Evolutionary conservation across 2,113 vertebrate genomes (phyloP), one percentile per base, ranked within the genome.

Genomic region (Lepisosteus oculatus): DNA sequence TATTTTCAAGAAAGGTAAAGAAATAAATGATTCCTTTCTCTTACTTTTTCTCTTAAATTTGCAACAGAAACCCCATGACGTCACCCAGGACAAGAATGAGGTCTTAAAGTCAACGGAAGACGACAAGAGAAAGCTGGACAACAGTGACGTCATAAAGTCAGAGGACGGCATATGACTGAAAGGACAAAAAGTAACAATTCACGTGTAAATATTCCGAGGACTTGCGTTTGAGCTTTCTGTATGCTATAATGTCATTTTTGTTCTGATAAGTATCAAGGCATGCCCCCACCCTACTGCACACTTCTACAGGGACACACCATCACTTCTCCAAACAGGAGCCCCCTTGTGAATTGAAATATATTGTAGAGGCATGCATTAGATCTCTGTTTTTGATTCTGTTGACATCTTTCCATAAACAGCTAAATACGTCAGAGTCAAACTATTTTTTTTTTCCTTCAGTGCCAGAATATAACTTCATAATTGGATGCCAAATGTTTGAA

Each of bases 231-330:
- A 59, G 14, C 57, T n/a, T 59, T 74, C 72, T 69, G 72, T 74
- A 74, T 65, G 67, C 72, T 74, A 55, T 63, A 61, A 68, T 69
- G 72, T 69, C 72, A 56, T 47, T 74, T 69, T 69, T 45, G 47
- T 64, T 74, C 47, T n/a, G 67, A 69, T 61, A 43, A 64, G 44
- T 62, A 68, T 55, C 61, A 62, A 73, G 67, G 72, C 72, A 69
- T 69, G 72, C 59, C 43, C 55, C 66, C 51, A 17, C 45, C 65
- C n/a, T 7, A 3, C n/a, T 47, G 55, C 47, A 68, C 66, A 68
- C 66, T 54, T n/a, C 54, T 47, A 68, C 66, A 68, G 14, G 51
- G 45, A 68, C 8, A 63, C 47, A 9, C 12, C 42, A 42, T 8
- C 47, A 9, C 9, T 51, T 51, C 47, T 6, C 9, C 5, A 45